Base-by-base conservation (phyloP, 2,888 invertebrate species). In the Clepsis dumicolana region DNA sequence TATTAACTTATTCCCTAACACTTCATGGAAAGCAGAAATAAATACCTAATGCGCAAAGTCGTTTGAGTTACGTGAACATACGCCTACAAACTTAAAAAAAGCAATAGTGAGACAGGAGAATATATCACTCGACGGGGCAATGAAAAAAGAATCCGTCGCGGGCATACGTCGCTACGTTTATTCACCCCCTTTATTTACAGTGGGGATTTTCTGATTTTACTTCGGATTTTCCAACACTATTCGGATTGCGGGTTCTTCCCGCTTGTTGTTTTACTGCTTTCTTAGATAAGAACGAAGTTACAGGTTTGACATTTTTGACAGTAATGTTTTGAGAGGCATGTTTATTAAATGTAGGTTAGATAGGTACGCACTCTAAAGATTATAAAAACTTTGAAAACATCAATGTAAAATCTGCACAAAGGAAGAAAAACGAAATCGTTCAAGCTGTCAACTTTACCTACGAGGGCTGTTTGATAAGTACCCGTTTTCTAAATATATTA, bases 141-240 rank as follows among this genome's bases (percentile, higher is more conserved):
- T 83, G 84, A 84, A 88, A 89, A 88, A 89, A 84, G 82, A 81
- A 85, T 83, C 80, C 80, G 78, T 82, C 76, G 73, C 74, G 70
- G 72, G 75, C 74, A 73, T 72, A 80, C 73, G 79, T 78, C 77
- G 77, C 77, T 79, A 77, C 85, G 83, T 88, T 84, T 88, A 87
- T 87, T 83, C 89, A 85, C 85, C 86, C 80, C 83, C 86, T 85
- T 83, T 88, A 87, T 88, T 86, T 85, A 84, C 85, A 83, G 80
- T 79, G 76, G 77, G 83, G 87, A 86, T 88, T 85, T 86, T 82
- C 83, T 84, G 88, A 88, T 87, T 88, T 81, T 77, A 85, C 79
- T 80, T 77, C 71, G 85, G 85, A 84, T 87, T 88, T 85, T 82
- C 80, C 81, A 78, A 70, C 81, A 81, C 82, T 85, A 82, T 83